Conservation (phyloP, 2,888 invertebrate species). For the Actias luna region DNA sequence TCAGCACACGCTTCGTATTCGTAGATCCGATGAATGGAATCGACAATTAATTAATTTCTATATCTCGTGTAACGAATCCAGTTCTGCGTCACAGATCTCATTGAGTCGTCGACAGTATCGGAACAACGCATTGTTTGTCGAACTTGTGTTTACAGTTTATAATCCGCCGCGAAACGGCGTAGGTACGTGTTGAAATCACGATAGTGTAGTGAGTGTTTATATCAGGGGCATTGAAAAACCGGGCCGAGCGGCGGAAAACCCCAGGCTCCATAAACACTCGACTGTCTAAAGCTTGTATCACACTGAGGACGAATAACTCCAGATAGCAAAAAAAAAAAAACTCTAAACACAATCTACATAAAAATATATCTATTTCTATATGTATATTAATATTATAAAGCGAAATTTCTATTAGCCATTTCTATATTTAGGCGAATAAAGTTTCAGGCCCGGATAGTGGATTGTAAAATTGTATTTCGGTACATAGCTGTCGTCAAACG, state of each 20-base stretch:
- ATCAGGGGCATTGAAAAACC: conserved; percentile 43
- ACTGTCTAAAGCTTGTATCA: conserved; percentile 5
- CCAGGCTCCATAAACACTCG: conserved; percentile 32
- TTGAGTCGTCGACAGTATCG: not conserved
- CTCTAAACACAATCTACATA: too few relatives aligned
- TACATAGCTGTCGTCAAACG: too few relatives aligned
- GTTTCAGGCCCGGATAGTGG: too few relatives aligned
- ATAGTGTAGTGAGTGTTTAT: conserved; percentile 13
- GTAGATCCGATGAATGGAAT: not conserved
- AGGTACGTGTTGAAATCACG: conserved; percentile 17
- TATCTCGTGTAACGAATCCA: not conserved
- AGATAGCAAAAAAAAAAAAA: not conserved
- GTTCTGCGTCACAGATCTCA: not conserved
- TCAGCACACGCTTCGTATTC: not conserved
- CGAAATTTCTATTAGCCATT: too few relatives aligned
- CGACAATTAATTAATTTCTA: not conserved
- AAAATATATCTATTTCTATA: too few relatives aligned
- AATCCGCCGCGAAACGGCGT: conserved; percentile 3
- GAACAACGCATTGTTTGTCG: not conserved
- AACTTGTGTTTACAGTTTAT: not conserved
- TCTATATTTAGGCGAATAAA: too few relatives aligned
- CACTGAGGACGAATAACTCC: not conserved
- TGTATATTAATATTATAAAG: too few relatives aligned
- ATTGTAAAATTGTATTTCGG: too few relatives aligned
- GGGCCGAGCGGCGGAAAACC: conserved; percentile 55